Evolutionary conservation across 2,113 vertebrate genomes (phyloP).

Genomic region (Cheirogaleus medius): DNA sequence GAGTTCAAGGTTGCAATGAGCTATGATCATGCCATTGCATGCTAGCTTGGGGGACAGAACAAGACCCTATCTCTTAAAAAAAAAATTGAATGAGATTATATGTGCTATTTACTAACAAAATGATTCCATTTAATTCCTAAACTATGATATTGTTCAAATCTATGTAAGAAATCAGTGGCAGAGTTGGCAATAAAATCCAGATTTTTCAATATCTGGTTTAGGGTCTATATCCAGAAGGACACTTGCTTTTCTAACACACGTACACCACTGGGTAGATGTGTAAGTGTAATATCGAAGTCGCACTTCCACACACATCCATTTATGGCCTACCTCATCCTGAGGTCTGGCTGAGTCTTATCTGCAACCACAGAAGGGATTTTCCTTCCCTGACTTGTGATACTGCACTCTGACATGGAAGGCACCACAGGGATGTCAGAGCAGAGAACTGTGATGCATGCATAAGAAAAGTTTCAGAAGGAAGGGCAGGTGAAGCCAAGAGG

Average conservation of each 20-base stretch:
- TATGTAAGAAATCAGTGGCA: neutral
- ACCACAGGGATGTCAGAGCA: neutral
- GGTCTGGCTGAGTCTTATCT: neutral
- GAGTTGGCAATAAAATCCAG: neutral
- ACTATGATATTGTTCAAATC: neutral
- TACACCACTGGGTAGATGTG: fast-evolving
- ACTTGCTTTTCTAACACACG: neutral
- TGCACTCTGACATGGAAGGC: neutral
- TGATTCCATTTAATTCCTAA: neutral
- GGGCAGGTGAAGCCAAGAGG: neutral
- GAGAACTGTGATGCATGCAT: neutral
- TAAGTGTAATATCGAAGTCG: neutral
- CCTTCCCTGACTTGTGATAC: neutral
- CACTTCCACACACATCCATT: neutral
- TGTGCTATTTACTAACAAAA: constrained; percentile 24
- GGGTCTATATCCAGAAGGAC: neutral
- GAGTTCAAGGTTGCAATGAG: no score
- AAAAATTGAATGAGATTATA: neutral
- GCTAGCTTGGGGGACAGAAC: no score
- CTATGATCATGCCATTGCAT: no score
- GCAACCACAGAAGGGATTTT: neutral
- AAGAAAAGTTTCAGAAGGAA: neutral
- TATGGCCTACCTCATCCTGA: neutral
- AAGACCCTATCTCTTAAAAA: neutral
- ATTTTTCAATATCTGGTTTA: neutral